These are phyloP conservation scores for Cherax quadricarinatus DNA, from an alignment of 1,140 invertebrate species.

Conservation along the genomic window DNA sequence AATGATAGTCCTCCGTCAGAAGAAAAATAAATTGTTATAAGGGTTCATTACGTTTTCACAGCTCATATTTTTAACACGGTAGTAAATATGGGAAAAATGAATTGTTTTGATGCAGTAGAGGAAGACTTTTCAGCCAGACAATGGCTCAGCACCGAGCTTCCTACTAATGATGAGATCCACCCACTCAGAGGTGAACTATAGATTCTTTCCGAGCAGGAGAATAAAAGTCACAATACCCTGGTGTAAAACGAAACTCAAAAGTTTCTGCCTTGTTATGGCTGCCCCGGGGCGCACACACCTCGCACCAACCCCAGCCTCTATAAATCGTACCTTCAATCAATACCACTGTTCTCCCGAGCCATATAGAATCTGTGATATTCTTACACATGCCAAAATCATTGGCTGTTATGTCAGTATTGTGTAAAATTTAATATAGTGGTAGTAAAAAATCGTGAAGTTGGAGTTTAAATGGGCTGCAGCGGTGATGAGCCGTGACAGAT, in stretches of 20 bases:
- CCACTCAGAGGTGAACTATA: background rate
- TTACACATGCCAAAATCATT: background rate
- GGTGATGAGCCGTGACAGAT: background rate
- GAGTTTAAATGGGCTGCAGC: background rate
- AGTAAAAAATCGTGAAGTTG: background rate
- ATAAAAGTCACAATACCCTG: no score
- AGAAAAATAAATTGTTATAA: no score
- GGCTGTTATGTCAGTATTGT: background rate
- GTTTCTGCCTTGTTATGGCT: background rate
- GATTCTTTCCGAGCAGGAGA: background rate
- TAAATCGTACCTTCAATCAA: background rate
- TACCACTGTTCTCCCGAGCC: background rate
- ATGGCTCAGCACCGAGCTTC: background rate
- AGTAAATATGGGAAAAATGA: background rate
- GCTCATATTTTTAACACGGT: no score
- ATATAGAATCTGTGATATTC: background rate
- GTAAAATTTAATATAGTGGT: no score
- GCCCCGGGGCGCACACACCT: background rate
- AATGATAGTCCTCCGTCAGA: no score
- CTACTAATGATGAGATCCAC: slow-evolving; percentile 11
- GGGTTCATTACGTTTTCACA: no score
- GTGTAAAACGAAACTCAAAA: background rate
- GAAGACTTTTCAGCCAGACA: background rate
- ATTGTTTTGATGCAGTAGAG: background rate
- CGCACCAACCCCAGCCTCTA: background rate